Evolutionary conservation across 2,888 invertebrate species (phyloP).

Genomic region (Empis livida): DNA sequence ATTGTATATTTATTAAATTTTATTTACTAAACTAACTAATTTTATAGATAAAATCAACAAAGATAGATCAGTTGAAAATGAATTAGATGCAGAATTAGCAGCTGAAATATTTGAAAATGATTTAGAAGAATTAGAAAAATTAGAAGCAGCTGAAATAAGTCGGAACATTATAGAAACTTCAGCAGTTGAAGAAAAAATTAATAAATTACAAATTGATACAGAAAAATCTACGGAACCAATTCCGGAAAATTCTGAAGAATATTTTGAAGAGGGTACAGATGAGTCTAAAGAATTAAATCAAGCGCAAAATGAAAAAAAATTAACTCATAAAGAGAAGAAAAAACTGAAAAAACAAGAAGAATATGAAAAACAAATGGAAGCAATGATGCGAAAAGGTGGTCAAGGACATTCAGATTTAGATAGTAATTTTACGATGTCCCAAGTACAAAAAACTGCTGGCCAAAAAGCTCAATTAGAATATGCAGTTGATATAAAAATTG

Average conservation of each 20-base stretch:
- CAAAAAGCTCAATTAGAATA: conserved; percentile 75
- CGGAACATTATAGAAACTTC: conserved; percentile 1
- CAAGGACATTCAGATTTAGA: conserved; percentile 81
- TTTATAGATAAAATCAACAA: conserved; percentile 6
- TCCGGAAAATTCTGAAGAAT: conserved; percentile 18
- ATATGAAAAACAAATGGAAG: conserved; percentile 76
- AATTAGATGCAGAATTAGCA: conserved; percentile 6
- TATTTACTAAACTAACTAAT: background rate
- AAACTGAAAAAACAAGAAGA: conserved; percentile 80
- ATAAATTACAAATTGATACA: conserved; percentile 20
- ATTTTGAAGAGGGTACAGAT: conserved; percentile 15
- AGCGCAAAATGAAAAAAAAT: conserved; percentile 48
- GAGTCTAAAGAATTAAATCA: conserved; percentile 13
- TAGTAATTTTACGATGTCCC: conserved; percentile 91
- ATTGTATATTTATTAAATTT: too few relatives aligned
- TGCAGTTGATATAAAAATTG: conserved; percentile 95
- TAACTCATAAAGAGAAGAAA: conserved; percentile 85
- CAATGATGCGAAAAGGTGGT: conserved; percentile 74
- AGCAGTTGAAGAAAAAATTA: conserved; percentile 23
- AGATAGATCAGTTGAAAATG: conserved; percentile 7
- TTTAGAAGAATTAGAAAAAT: conserved; percentile 2
- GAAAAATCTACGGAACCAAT: conserved; percentile 17
- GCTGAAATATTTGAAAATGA: conserved; percentile 6
- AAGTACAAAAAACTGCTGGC: conserved; percentile 57
- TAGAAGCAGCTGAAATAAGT: conserved; percentile 3